Conservation (phyloP, 2,113 vertebrate genomes). For the Theristicus caerulescens region DNA sequence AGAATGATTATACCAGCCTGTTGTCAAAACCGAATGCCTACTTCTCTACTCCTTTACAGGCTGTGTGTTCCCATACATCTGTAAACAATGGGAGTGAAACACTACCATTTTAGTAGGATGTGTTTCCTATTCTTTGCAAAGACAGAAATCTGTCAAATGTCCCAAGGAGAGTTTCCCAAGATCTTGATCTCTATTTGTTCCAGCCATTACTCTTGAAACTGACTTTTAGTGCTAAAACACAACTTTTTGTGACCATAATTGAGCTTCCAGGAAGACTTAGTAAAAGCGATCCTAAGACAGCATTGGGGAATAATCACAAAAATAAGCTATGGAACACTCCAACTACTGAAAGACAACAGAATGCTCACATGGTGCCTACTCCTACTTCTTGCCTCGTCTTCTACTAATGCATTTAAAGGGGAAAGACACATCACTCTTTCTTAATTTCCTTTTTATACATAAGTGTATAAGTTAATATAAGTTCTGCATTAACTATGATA, state of each 20-base stretch:
- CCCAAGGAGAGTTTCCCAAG: neutral
- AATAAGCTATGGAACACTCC: neutral
- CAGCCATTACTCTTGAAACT: neutral
- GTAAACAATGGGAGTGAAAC: neutral
- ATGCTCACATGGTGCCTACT: neutral
- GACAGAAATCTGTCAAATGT: neutral
- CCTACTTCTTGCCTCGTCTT: neutral
- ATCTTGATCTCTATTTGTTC: neutral
- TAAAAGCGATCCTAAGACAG: neutral
- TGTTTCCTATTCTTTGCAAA: neutral
- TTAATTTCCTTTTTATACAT: neutral
- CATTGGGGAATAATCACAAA: neutral
- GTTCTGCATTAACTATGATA: neutral
- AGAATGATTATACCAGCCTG: neutral
- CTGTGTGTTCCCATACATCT: neutral
- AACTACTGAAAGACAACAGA: neutral
- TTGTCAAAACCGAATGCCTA: neutral
- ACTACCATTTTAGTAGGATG: neutral
- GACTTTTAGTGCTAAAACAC: neutral
- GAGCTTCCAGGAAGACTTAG: neutral
- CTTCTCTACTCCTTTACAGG: neutral
- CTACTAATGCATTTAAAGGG: neutral
- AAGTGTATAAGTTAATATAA: neutral
- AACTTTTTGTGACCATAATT: neutral
- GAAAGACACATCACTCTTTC: neutral